phyloP scores from a whole-genome alignment of 2,888 invertebrate genomes.

The Volucella bombylans region DNA sequence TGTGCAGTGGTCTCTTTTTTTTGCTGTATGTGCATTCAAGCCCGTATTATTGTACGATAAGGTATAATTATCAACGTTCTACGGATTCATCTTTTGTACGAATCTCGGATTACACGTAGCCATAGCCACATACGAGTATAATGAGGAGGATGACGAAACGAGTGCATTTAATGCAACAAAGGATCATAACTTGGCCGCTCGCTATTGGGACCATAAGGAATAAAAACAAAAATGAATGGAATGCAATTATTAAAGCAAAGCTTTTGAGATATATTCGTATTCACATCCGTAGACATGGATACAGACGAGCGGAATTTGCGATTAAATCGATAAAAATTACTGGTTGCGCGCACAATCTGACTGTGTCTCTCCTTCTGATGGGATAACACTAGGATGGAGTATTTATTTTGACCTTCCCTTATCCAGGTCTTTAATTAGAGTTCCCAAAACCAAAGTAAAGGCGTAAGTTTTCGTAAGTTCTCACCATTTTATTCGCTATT shows the following conservation, averaged over 20 bases:
- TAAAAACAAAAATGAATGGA: background rate
- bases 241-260: conserved; percentile 18
- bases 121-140: conserved; percentile 3
- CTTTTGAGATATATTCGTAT: conserved; percentile 20
- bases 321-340: conserved; percentile 53
- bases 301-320: conserved; percentile 9
- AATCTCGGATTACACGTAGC: conserved; percentile 54
- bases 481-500: conserved; percentile 33
- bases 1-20: background rate
- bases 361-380: conserved; percentile 9
- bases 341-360: conserved; percentile 34
- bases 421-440: conserved; percentile 26
- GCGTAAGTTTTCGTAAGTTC: conserved; percentile 25
- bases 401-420: conserved; percentile 18
- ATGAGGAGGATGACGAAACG: conserved; percentile 31
- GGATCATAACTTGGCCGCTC: conserved; percentile 19
- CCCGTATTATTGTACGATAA: conserved; percentile 44
- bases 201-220: background rate
- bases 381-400: conserved; percentile 11
- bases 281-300: background rate
- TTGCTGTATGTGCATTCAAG: conserved; percentile 15
- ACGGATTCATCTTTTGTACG: conserved; percentile 39
- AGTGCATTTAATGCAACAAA: conserved; percentile 37
- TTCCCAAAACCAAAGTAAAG: conserved; percentile 3
- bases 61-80: conserved; percentile 60